phyloP scores from a whole-genome alignment of 2,888 invertebrate genomes.

The Heteromyza rotundicornis region DNA sequence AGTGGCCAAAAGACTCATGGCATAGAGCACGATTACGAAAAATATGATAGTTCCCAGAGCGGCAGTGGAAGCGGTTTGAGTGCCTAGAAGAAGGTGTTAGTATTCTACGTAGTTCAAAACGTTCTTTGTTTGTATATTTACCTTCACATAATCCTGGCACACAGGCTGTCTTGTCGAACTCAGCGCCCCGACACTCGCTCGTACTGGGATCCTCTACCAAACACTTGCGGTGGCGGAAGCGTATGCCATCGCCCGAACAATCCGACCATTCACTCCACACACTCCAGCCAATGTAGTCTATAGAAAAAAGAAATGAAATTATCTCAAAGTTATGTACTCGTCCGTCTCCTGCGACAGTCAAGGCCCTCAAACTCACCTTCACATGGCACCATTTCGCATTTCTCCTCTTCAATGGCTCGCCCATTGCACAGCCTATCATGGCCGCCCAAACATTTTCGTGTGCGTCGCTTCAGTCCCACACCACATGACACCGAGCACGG shows the following conservation, averaged over 20 bases:
- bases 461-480: slow-evolving; percentile 71
- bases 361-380: slow-evolving; percentile 66
- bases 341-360: too few species aligned
- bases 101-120: too few species aligned
- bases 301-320: slow-evolving; percentile 40
- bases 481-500: slow-evolving; percentile 79
- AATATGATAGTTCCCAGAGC: slow-evolving; percentile 31
- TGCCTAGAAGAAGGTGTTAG: slow-evolving; percentile 42
- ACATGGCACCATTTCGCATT: slow-evolving; percentile 75
- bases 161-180: slow-evolving; percentile 74
- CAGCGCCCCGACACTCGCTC: slow-evolving; percentile 73
- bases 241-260: slow-evolving; percentile 71
- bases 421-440: slow-evolving; percentile 67
- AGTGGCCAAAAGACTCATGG: slow-evolving; percentile 59
- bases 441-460: slow-evolving; percentile 71
- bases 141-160: slow-evolving; percentile 55
- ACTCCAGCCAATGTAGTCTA: slow-evolving; percentile 76
- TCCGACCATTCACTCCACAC: slow-evolving; percentile 76
- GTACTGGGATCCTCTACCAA: slow-evolving; percentile 64
- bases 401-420: slow-evolving; percentile 69
- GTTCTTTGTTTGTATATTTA: slow-evolving; percentile 27
- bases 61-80: slow-evolving; percentile 46
- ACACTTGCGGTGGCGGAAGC: slow-evolving; percentile 74
- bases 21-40: slow-evolving; percentile 63
- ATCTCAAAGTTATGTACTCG: not conserved